These are phyloP conservation scores for Platygyra sinensis DNA, from an alignment of 64 coral and sea anemone species.

Conservation along the genomic window DNA sequence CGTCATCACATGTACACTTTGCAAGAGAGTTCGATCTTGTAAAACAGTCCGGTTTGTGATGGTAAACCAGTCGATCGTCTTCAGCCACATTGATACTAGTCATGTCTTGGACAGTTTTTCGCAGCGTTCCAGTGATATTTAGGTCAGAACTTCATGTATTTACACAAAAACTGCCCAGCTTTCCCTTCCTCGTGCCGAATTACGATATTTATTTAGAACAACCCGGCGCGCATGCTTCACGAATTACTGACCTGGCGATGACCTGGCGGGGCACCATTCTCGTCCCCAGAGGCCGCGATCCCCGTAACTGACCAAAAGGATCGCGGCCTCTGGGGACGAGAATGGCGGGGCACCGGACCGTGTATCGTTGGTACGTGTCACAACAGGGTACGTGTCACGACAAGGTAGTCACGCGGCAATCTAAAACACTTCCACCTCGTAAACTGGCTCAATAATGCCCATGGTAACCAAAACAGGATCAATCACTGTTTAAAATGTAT, in stretches of 20 bases:
- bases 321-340: too few species aligned
- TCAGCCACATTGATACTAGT: neutral
- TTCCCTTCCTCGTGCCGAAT: neutral
- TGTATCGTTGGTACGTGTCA: too few species aligned
- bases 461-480: too few species aligned
- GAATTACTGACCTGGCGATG: conserved; percentile 8
- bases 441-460: too few species aligned
- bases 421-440: too few species aligned
- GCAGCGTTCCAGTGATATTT: neutral
- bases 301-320: too few species aligned
- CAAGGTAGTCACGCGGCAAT: neutral
- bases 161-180: neutral
- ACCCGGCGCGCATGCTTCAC: neutral
- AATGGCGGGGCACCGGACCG: too few species aligned
- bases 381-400: neutral
- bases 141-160: too few species aligned
- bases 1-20: conserved; percentile 11
- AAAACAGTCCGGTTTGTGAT: neutral
- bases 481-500: too few species aligned
- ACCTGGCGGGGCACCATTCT: too few species aligned
- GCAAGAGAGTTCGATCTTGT: neutral
- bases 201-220: too few species aligned
- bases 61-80: neutral
- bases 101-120: neutral
- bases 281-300: too few species aligned